A percentile compares a stretch with the other conserved stretches of the same genome.
phyloP scores from a whole-genome alignment of 2,113 vertebrate genomes.

The Pangasianodon gigas region DNA sequence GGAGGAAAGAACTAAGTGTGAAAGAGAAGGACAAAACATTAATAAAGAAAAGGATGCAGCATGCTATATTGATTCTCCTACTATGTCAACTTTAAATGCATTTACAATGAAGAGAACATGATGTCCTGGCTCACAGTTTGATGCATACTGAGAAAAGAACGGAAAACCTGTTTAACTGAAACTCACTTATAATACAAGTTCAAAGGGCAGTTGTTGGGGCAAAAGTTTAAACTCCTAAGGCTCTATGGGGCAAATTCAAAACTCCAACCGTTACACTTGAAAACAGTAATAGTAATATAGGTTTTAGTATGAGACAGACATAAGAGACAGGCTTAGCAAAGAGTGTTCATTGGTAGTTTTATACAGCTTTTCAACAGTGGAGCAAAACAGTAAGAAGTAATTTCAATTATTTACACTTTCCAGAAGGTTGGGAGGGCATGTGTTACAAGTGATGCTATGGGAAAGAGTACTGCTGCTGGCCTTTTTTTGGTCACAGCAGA shows the following conservation, averaged over 20 bases:
- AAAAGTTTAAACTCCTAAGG: neutral
- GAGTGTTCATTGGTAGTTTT: neutral
- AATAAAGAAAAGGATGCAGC: conserved; percentile 23
- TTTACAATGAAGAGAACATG: conserved; percentile 16
- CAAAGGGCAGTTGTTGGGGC: neutral
- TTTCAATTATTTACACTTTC: neutral
- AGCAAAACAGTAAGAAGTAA: neutral
- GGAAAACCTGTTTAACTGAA: neutral
- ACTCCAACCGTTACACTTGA: neutral
- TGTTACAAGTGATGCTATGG: neutral
- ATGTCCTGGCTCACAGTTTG: neutral
- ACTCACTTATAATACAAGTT: neutral
- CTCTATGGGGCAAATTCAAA: neutral
- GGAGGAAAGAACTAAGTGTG: conserved; percentile 35
- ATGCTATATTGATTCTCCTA: conserved; percentile 46
- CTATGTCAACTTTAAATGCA: conserved; percentile 59
- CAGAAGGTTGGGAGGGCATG: neutral
- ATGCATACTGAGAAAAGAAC: neutral
- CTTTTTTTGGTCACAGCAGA: neutral
- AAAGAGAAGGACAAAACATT: conserved; percentile 31
- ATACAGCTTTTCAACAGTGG: neutral
- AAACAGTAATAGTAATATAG: neutral
- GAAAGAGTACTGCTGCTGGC: neutral
- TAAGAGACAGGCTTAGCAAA: neutral
- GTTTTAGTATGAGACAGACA: neutral